Conservation (phyloP, 64 coral and sea anemone species). For the Stylophora pistillata region DNA sequence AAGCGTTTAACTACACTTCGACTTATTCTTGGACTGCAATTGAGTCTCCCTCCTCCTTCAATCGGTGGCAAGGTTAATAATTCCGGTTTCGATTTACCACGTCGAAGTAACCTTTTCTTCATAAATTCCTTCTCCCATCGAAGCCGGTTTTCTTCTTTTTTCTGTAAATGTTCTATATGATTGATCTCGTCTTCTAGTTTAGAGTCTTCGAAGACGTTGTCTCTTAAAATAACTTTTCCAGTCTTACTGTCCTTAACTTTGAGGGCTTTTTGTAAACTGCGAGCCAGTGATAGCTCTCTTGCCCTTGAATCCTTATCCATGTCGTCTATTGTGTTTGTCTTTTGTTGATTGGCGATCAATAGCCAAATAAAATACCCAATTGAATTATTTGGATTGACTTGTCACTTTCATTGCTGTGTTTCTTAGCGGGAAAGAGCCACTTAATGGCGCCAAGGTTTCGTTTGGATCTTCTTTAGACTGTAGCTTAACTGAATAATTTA, state of each 20-base stretch:
- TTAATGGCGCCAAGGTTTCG: background rate
- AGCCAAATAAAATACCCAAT: background rate
- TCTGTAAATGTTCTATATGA: background rate
- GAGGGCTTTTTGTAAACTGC: background rate
- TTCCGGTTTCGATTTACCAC: background rate
- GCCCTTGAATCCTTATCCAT: background rate
- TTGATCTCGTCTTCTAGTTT: constrained; percentile 7
- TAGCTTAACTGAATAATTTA: background rate
- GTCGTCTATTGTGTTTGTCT: background rate
- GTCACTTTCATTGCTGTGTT: background rate
- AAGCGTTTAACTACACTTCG: background rate
- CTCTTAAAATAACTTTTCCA: constrained; percentile 14
- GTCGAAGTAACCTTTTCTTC: background rate
- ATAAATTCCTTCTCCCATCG: constrained; percentile 16
- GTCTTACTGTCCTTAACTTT: constrained; percentile 32
- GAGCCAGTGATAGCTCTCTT: background rate
- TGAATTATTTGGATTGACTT: background rate
- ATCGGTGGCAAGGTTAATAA: background rate
- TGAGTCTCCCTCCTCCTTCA: background rate
- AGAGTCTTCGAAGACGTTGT: constrained; percentile 25
- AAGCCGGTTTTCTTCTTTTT: constrained; percentile 11
- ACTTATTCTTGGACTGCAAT: background rate
- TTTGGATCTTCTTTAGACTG: background rate
- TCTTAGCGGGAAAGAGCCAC: background rate
- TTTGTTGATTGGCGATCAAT: background rate